Conservation (phyloP, 2,888 invertebrate species). For the Eristalis intricaria region DNA sequence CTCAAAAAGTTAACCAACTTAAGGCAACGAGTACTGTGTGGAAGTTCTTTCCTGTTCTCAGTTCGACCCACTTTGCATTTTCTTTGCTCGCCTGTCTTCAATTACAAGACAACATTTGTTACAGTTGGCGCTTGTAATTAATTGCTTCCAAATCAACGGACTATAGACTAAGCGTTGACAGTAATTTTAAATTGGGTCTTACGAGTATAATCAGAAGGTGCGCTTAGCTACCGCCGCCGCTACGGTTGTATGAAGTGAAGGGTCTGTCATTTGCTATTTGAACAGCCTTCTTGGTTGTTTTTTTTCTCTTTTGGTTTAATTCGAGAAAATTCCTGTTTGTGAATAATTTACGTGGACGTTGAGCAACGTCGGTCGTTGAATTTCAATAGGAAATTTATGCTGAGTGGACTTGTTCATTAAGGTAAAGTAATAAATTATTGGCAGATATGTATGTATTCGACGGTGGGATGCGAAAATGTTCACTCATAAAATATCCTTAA, state of each 20-base stretch:
- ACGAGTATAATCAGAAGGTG: slow-evolving; percentile 29
- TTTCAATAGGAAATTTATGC: slow-evolving; percentile 57
- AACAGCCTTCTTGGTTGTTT: slow-evolving; percentile 24
- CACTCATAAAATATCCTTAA: slow-evolving; percentile 11
- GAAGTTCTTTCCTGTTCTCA: background rate
- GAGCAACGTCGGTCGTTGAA: slow-evolving; percentile 46
- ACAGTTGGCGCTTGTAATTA: slow-evolving; percentile 66
- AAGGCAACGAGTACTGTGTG: slow-evolving; percentile 17
- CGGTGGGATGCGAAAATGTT: slow-evolving; percentile 4
- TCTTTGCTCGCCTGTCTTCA: slow-evolving; percentile 41
- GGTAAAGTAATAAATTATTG: slow-evolving; percentile 47
- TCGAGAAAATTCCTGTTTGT: slow-evolving; percentile 42
- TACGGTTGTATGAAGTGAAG: background rate
- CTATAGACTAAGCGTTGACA: slow-evolving; percentile 65
- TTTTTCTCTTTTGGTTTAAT: background rate
- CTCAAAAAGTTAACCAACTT: slow-evolving; percentile 68
- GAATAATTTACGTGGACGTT: slow-evolving; percentile 62
- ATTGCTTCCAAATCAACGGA: slow-evolving; percentile 68
- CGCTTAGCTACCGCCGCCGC: background rate
- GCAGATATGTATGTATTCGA: slow-evolving; percentile 5
- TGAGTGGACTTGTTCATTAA: slow-evolving; percentile 37
- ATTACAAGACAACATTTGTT: slow-evolving; percentile 64
- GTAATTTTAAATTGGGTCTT: slow-evolving; percentile 62
- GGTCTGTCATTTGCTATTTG: slow-evolving; percentile 35
- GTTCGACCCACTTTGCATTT: slow-evolving; percentile 33